Evolutionary conservation across 2,113 vertebrate genomes (phyloP).

Genomic region (Hypanus sabinus): DNA sequence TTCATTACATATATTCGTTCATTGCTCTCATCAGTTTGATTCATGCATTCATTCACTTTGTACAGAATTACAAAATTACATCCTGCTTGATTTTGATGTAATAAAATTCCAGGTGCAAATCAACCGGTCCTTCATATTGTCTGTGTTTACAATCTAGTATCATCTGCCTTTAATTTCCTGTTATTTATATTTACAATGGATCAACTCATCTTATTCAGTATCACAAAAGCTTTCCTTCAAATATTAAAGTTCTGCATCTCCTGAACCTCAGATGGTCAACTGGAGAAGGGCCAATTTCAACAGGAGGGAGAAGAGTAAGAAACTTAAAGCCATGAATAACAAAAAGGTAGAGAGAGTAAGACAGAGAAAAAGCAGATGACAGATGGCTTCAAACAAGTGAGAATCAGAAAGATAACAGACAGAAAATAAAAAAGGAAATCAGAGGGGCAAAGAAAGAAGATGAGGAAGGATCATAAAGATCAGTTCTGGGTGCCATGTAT

Average conservation of each 20-base stretch:
- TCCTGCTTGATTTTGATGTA: not conserved
- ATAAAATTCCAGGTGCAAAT: not conserved
- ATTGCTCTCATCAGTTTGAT: not conserved
- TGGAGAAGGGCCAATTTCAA: no score
- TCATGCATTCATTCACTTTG: not conserved
- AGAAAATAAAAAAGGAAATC: no score
- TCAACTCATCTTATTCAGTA: not conserved
- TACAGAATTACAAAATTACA: not conserved
- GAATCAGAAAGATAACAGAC: no score
- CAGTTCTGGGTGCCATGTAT: no score
- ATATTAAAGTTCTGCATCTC: not conserved
- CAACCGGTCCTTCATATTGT: not conserved
- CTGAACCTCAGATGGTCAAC: not conserved
- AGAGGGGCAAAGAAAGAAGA: no score
- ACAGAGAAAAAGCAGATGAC: no score
- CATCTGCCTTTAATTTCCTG: not conserved
- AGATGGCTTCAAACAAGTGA: no score
- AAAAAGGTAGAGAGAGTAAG: no score
- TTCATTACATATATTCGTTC: not conserved
- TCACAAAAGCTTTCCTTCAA: not conserved
- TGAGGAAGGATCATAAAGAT: no score
- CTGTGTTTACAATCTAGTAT: no score
- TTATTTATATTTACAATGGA: not conserved
- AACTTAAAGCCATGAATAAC: no score
- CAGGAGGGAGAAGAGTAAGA: no score